These are phyloP conservation scores for Lethenteron camtschaticum DNA, from an alignment of 2,113 vertebrate genomes.

Conservation along the genomic window DNA sequence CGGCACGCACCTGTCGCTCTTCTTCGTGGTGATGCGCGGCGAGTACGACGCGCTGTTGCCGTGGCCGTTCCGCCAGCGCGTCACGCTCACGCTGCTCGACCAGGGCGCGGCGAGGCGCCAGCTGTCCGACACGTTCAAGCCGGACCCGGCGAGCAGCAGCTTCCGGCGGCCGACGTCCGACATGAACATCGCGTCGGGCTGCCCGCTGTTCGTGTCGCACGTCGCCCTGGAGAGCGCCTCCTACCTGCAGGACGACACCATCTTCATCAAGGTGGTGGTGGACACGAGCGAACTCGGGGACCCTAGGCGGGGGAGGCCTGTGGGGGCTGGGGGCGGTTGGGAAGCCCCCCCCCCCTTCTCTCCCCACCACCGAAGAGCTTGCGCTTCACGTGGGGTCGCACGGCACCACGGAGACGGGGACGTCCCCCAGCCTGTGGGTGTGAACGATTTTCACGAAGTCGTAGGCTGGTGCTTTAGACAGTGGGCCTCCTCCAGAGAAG, in stretches of 20 bases:
- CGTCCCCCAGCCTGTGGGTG: too few relatives aligned
- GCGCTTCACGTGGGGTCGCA: too few relatives aligned
- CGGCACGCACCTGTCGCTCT: slow-evolving; percentile 59
- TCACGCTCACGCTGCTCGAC: slow-evolving; percentile 41
- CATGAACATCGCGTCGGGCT: slow-evolving; percentile 48
- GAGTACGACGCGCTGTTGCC: slow-evolving; percentile 50
- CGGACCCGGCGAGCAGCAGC: slow-evolving; percentile 40
- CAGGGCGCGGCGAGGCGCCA: slow-evolving; percentile 46
- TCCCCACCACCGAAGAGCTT: neutral
- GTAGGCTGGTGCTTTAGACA: too few relatives aligned
- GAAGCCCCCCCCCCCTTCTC: neutral
- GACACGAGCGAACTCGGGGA: slow-evolving; percentile 48
- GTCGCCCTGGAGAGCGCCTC: slow-evolving; percentile 25
- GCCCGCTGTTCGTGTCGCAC: slow-evolving; percentile 40
- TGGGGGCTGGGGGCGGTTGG: neutral
- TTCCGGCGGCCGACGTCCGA: slow-evolving; percentile 41
- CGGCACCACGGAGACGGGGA: too few relatives aligned
- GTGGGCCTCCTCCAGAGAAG: too few relatives aligned
- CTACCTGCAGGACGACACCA: slow-evolving; percentile 44
- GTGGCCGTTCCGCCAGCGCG: slow-evolving; percentile 71
- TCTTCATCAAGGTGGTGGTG: slow-evolving; percentile 54
- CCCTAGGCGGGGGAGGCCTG: slow-evolving; percentile 15
- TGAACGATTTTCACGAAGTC: too few relatives aligned
- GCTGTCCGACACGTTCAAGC: slow-evolving; percentile 30
- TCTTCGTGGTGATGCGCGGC: slow-evolving; percentile 79